Evolutionary conservation across 2,888 invertebrate species (phyloP), one percentile per base, ranked within the genome.

Genomic region (Coelinius sp.): DNA sequence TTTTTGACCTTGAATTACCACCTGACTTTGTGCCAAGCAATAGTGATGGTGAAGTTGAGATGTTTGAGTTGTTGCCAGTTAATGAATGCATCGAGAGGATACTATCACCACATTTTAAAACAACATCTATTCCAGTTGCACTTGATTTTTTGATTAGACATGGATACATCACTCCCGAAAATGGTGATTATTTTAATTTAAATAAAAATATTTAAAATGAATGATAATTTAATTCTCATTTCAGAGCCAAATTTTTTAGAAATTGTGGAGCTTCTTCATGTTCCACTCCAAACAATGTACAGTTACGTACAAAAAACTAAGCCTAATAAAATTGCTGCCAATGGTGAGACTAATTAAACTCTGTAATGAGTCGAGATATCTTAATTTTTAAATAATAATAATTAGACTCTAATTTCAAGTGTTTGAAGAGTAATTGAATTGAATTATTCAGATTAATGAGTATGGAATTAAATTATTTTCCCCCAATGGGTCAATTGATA

Each of bases 31-130:
- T 93, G 77, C 98, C 98, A n/a, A 93, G 92, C 82, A 97, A 97
- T 88, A 93, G 95, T 35, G 98, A 98, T 88, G 97, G 97, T 12
- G 98, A 98, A 89, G 97, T 97, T 31, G 96, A 96, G 86, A 93
- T 92, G 73, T 98, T 98, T 88, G 95, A 97, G 87, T 89, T 97
- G 77, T 89, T 96, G 73, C 93, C 96, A 56, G 94, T 96, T 20
- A 91, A 92, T 79, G 95, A 97, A 87, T 94, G 94, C 83, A 88
- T 96, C 80, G 94, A 95, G 80, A 91, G 94, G 84, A 92, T 97
- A 70, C 92, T 95, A 52, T 92, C 94, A 8, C 91, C 94, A 0
- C 94, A 96, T 79, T 98, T 97, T 87, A 98, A 98, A 88, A 96
- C 97, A 49, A 98, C 98, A 64, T 97, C 97, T 86, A 95, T 95